Conservation (phyloP, 1,140 invertebrate species). For the Papilio polytes region DNA sequence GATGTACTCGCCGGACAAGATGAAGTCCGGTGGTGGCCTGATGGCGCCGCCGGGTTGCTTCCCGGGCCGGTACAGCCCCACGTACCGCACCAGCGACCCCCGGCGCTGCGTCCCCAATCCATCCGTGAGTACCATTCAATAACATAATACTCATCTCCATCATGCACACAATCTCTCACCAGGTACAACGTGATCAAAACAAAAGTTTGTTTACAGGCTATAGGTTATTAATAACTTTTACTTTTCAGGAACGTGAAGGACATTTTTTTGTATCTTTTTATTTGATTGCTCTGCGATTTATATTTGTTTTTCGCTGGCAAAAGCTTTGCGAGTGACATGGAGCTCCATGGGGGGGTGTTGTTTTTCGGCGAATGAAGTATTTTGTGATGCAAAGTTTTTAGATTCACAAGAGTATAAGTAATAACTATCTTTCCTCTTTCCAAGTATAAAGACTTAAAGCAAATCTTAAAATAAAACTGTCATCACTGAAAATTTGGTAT, state of each 20-base stretch:
- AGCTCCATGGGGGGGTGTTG: constrained; percentile 56
- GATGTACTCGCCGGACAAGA: constrained; percentile 83
- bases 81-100: constrained; percentile 78
- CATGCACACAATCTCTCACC: not conserved
- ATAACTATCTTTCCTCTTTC: not conserved
- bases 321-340: constrained; percentile 60
- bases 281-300: constrained; percentile 57
- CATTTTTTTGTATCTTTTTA: constrained; percentile 40
- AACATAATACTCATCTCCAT: not conserved
- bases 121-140: constrained; percentile 72
- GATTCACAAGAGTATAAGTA: not conserved
- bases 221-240: constrained; percentile 7
- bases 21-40: constrained; percentile 81
- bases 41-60: constrained; percentile 82
- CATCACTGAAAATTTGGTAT: not conserved
- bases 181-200: not conserved
- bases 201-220: constrained; percentile 14
- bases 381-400: constrained; percentile 41
- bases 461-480: not conserved
- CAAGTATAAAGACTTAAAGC: not conserved
- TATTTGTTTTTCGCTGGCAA: constrained; percentile 51
- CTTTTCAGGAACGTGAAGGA: constrained; percentile 41
- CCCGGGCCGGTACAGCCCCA: constrained; percentile 81
- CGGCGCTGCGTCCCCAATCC: constrained; percentile 81
- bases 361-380: constrained; percentile 45